Evolutionary conservation across 2,113 vertebrate species (phyloP), one percentile per base, ranked within the genome.

Genomic region (Noturus placidus): DNA sequence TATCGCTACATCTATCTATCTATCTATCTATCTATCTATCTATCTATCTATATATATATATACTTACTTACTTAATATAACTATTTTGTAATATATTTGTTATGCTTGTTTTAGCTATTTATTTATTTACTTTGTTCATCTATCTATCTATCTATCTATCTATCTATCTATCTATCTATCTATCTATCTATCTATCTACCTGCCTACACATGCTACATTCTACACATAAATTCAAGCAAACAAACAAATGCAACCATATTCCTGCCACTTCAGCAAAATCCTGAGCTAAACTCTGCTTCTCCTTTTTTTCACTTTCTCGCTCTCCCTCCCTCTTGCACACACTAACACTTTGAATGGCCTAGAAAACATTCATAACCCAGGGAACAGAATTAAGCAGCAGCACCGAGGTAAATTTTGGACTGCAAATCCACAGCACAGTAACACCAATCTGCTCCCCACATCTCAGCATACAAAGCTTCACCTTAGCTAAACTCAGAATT

Each of bases 301-400:
- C 13, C n/a, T 22, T 69, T n/a, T 69, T n/a, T 20, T 69, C 17
- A 1, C 65, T 63, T 22, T 27, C 83, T 56, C 17, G 0, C 35
- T 82, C n/a, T 35, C 50, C 59, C 70, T 33, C 57, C 30, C 38
- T 56, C 82, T 65, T 38, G n/a, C 85, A 27, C 56, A 61, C 50
- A 33, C 82, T 56, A 54, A 78, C 59, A 88, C 52, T 17, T 63
- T 7, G 50, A 85, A 74, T 87, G 86, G 42, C 88, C 88, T 88
- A 87, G 86, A 90, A 89, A 87, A 91, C 74, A 80, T 83, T 88
- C 88, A 85, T 78, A 84, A 88, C 82, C 74, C 85, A 78, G 88
- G 86, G 84, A 81, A 69, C 80, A 88, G 84, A 89, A 89, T 89
- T 88, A 90, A 87, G 74, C 88, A 52, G 83, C 76, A 69, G 56